Conservation (phyloP, 2,113 vertebrate species). For the Fregata magnificens region DNA sequence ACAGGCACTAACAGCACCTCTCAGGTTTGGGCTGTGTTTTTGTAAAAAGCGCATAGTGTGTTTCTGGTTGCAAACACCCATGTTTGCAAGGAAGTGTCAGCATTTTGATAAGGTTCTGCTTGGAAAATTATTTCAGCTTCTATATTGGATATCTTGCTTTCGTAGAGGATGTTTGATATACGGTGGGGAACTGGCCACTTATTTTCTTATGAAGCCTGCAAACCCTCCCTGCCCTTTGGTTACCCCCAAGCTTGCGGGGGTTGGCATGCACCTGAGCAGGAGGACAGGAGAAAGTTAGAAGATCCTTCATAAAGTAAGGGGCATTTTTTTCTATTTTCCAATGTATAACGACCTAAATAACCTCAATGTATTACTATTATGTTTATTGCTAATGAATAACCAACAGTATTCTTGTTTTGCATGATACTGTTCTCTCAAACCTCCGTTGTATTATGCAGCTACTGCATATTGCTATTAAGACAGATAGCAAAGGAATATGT, state of each 20-base stretch:
- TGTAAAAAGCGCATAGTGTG: neutral
- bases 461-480: neutral
- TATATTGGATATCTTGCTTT: neutral
- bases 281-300: neutral
- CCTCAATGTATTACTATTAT: rapidly evolving
- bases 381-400: neutral
- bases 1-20: neutral
- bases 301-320: neutral
- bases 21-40: neutral
- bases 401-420: neutral
- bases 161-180: neutral
- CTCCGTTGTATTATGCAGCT: rapidly evolving
- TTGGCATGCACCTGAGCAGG: neutral
- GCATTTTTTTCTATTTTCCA: neutral
- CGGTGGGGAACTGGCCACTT: neutral
- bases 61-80: neutral
- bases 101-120: neutral
- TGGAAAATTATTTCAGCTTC: neutral
- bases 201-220: neutral
- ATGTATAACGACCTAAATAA: neutral
- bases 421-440: neutral
- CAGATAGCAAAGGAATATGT: neutral
- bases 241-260: neutral
- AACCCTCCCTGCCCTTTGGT: neutral
- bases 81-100: neutral